A percentile compares a stretch with the other conserved stretches of the same genome.
These are phyloP conservation scores for Pangasius larnaudii DNA, from an alignment of 2,797 vertebrate genomes.

Conservation along the genomic window DNA sequence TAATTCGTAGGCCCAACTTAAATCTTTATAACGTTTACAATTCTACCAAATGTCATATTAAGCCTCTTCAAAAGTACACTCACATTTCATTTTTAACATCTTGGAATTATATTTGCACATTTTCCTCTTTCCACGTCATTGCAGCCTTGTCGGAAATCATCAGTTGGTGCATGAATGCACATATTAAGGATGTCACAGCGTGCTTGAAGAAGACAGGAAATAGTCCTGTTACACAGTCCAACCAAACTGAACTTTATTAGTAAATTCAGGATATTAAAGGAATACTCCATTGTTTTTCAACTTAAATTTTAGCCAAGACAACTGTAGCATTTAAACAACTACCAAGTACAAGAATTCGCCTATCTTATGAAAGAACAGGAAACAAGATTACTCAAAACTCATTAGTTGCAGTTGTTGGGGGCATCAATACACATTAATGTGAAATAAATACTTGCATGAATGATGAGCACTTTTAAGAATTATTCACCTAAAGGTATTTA, in stretches of 20 bases:
- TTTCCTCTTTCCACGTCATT: neutral
- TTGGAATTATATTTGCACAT: neutral
- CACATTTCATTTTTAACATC: neutral
- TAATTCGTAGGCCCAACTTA: neutral
- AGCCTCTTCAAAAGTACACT: neutral
- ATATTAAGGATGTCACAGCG: neutral
- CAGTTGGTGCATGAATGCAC: neutral
- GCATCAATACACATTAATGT: neutral
- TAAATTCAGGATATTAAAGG: conserved; percentile 5
- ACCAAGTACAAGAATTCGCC: neutral
- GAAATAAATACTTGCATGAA: neutral
- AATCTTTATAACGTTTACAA: neutral
- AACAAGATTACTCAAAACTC: neutral
- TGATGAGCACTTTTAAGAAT: neutral
- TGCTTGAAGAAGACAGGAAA: neutral
- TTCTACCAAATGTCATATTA: neutral
- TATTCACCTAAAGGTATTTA: neutral
- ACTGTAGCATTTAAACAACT: neutral
- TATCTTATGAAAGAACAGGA: neutral
- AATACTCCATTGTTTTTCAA: neutral
- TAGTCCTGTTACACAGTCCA: neutral
- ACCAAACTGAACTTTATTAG: neutral
- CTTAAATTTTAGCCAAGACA: neutral
- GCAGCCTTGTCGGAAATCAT: neutral
- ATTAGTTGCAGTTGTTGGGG: neutral